These are phyloP conservation scores for Lytechinus variegatus DNA, from an alignment of 35 echinoderm and acorn worm genomes.

Conservation along the genomic window DNA sequence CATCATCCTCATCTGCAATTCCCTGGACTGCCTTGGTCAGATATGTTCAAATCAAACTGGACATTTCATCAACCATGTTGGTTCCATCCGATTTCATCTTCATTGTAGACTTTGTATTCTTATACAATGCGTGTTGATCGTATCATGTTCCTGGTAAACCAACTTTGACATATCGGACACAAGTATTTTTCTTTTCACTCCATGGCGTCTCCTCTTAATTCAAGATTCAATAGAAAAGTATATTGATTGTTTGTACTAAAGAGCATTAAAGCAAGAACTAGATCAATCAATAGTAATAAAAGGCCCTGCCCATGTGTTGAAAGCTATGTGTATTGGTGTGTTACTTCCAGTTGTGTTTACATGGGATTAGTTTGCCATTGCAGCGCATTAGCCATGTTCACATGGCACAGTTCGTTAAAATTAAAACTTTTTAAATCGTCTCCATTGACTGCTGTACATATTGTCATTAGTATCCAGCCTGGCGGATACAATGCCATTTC, in stretches of 20 bases:
- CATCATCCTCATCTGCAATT: too few relatives aligned
- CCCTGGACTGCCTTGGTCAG: too few relatives aligned
- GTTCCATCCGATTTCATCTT: neutral
- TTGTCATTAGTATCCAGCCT: too few relatives aligned
- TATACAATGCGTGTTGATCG: neutral
- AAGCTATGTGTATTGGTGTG: neutral
- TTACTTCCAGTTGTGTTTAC: neutral
- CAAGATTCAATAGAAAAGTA: neutral
- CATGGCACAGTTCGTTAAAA: too few relatives aligned
- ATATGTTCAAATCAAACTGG: neutral
- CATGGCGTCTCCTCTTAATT: neutral
- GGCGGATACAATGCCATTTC: too few relatives aligned
- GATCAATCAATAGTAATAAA: neutral
- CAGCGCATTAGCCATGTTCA: too few relatives aligned
- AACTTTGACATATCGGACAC: neutral
- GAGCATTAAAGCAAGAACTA: neutral
- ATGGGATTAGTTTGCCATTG: neutral
- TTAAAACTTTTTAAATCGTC: too few relatives aligned
- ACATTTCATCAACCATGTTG: neutral
- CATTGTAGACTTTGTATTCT: neutral
- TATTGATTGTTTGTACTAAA: slow-evolving; percentile 1
- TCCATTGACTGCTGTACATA: too few relatives aligned
- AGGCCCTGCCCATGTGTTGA: slow-evolving; percentile 2
- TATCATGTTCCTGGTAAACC: neutral
- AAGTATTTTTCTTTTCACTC: neutral